These are phyloP conservation scores for Atta texana DNA, from an alignment of 1,140 invertebrate genomes.

Conservation along the genomic window DNA sequence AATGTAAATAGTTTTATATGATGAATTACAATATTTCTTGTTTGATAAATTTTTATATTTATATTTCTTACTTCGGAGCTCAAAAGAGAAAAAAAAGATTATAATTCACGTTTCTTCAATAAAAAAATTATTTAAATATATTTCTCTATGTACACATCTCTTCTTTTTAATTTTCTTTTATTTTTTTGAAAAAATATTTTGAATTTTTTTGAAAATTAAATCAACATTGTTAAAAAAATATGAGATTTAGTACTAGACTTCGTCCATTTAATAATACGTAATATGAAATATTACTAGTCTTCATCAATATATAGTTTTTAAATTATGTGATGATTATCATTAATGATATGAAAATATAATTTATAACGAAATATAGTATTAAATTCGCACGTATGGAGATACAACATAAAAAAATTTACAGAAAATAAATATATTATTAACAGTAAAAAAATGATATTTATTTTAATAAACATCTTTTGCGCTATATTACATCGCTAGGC, in stretches of 20 bases:
- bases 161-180: conserved; percentile 9
- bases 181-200: background rate
- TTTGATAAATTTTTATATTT: conserved; percentile 7
- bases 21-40: conserved; percentile 34
- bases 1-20: conserved; percentile 45
- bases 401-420: conserved; percentile 32
- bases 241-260: background rate
- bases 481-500: conserved; percentile 81
- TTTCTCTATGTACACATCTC: background rate
- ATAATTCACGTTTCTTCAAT: background rate
- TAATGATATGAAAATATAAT: background rate
- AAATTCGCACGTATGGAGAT: conserved; percentile 8
- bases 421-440: conserved; percentile 51
- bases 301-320: background rate
- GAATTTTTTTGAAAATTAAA: background rate
- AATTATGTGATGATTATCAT: conserved; percentile 19
- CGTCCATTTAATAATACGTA: background rate
- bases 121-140: conserved; percentile 17
- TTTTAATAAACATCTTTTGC: conserved; percentile 14
- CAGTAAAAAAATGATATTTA: conserved; percentile 29
- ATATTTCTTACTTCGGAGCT: background rate
- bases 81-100: background rate
- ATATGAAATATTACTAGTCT: background rate
- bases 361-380: conserved; percentile 1
- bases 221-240: background rate